These are phyloP conservation scores for Yasuhikotakia modesta DNA, from an alignment of 2,797 vertebrate species.

Conservation along the genomic window DNA sequence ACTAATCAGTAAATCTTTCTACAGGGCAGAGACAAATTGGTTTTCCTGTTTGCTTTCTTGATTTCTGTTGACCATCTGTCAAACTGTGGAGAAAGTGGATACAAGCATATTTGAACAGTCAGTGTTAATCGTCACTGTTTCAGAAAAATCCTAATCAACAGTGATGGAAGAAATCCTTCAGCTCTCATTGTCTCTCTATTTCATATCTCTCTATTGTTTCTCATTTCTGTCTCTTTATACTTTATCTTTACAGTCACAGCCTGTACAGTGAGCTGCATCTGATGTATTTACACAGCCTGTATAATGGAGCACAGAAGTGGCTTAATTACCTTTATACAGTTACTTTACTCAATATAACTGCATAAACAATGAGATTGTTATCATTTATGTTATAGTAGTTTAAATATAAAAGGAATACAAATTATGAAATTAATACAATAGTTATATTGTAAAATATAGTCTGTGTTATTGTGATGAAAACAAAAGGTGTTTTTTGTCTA, in stretches of 20 bases:
- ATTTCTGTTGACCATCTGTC: slow-evolving; percentile 29
- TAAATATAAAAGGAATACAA: background rate
- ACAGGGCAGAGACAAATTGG: slow-evolving; percentile 17
- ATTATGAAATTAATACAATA: no score
- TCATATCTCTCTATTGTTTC: background rate
- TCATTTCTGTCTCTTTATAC: background rate
- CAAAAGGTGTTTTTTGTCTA: no score
- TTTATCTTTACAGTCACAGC: background rate
- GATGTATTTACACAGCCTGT: background rate
- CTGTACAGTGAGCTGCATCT: background rate
- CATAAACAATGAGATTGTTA: background rate
- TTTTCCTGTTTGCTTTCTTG: slow-evolving; percentile 30
- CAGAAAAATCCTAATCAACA: slow-evolving; percentile 34
- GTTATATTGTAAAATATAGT: no score
- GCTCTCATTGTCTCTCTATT: background rate
- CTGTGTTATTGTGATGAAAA: no score
- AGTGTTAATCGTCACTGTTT: slow-evolving; percentile 15
- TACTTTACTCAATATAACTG: background rate
- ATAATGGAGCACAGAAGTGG: background rate
- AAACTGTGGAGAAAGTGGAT: slow-evolving; percentile 25
- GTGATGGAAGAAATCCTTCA: slow-evolving; percentile 8
- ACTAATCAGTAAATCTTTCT: slow-evolving; percentile 28
- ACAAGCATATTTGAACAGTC: slow-evolving; percentile 30
- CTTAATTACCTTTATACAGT: background rate
- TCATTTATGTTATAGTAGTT: no score